These are phyloP conservation scores for Rhipidura dahli DNA, from an alignment of 2,113 vertebrate genomes.

Conservation along the genomic window DNA sequence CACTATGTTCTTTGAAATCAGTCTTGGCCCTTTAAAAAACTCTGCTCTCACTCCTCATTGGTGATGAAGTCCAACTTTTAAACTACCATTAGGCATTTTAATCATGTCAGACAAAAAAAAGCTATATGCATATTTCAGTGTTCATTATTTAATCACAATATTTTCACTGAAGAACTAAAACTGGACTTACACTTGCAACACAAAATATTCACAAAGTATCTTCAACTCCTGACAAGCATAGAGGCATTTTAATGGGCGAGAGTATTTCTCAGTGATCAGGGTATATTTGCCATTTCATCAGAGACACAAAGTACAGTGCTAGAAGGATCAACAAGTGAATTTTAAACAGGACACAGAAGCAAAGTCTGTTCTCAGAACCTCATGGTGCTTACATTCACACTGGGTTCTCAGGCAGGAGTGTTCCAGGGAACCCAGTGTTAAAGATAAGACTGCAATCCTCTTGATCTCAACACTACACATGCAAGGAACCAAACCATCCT, in stretches of 20 bases:
- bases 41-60: background rate
- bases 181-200: background rate
- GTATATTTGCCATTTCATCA: background rate
- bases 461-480: background rate
- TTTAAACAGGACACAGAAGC: background rate
- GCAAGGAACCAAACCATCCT: background rate
- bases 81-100: background rate
- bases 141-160: background rate
- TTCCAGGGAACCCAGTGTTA: background rate
- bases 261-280: background rate
- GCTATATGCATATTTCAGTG: background rate
- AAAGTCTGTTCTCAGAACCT: background rate
- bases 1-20: background rate
- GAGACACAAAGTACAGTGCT: background rate
- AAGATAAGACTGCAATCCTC: background rate
- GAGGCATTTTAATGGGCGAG: background rate
- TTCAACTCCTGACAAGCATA: background rate
- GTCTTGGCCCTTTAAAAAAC: background rate
- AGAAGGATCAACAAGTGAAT: background rate
- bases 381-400: rapidly evolving
- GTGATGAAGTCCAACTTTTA: background rate
- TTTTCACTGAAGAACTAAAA: background rate
- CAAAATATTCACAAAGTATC: background rate
- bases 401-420: background rate
- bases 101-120: background rate